phyloP scores from a whole-genome alignment of 2,113 vertebrate genomes.

The Laterallus jamaicensis region DNA sequence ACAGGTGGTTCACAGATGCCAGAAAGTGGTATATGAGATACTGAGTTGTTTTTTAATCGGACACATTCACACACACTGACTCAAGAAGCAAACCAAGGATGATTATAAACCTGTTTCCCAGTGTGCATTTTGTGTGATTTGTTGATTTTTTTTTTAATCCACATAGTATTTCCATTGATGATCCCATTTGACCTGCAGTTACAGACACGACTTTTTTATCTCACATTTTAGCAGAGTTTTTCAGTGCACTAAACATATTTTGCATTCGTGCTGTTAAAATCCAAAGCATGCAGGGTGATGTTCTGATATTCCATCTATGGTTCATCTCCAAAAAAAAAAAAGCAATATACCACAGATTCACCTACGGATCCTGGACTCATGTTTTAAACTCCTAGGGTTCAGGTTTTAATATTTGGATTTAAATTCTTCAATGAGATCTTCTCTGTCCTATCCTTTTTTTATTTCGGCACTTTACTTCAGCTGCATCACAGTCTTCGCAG shows the following conservation, averaged over 20 bases:
- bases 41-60: not conserved
- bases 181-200: not conserved
- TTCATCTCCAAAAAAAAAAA: not conserved
- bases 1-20: not conserved
- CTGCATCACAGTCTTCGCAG: not conserved
- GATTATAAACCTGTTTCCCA: fast-evolving
- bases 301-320: not conserved
- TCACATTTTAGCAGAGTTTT: not conserved
- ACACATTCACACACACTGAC: not conserved
- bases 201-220: not conserved
- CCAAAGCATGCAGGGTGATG: not conserved
- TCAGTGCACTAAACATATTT: not conserved
- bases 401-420: not conserved
- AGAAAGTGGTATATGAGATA: not conserved
- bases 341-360: not conserved
- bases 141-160: not conserved
- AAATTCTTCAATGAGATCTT: not conserved
- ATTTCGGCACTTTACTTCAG: not conserved
- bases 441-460: not conserved
- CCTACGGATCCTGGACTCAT: not conserved
- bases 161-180: not conserved
- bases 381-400: not conserved
- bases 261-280: not conserved
- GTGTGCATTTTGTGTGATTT: not conserved
- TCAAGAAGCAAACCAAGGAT: not conserved